Evolutionary conservation across 2,113 vertebrate species (phyloP).

Genomic region (Cheirogaleus medius): DNA sequence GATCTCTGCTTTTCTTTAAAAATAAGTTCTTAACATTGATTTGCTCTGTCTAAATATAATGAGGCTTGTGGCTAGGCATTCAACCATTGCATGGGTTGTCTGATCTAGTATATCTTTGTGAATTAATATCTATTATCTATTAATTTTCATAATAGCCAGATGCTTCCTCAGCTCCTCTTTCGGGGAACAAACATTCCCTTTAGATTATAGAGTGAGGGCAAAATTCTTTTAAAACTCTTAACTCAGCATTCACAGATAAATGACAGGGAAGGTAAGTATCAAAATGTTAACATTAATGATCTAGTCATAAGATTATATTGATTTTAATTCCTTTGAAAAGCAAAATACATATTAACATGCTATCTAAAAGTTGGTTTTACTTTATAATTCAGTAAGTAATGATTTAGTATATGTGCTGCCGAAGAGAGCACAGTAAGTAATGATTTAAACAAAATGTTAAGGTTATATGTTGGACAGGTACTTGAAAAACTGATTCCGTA

Average conservation of each 20-base stretch:
- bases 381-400: slow-evolving; percentile 3
- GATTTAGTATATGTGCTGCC: too few relatives aligned
- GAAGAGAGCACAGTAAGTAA: neutral
- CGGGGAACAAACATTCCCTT: neutral
- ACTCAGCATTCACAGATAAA: neutral
- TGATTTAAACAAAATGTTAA: neutral
- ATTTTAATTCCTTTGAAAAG: neutral
- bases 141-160: neutral
- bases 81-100: neutral
- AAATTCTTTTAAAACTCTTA: neutral
- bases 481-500: neutral
- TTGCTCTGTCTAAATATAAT: neutral
- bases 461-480: neutral
- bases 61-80: neutral
- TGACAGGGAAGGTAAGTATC: neutral
- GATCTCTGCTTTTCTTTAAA: neutral
- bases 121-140: neutral
- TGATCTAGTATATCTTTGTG: neutral
- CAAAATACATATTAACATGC: neutral
- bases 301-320: neutral
- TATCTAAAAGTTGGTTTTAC: neutral
- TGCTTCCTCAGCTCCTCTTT: neutral
- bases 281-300: neutral
- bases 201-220: neutral
- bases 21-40: neutral